Evolutionary conservation across 2,888 invertebrate species (phyloP).

Genomic region (Agrotis ipsilon): DNA sequence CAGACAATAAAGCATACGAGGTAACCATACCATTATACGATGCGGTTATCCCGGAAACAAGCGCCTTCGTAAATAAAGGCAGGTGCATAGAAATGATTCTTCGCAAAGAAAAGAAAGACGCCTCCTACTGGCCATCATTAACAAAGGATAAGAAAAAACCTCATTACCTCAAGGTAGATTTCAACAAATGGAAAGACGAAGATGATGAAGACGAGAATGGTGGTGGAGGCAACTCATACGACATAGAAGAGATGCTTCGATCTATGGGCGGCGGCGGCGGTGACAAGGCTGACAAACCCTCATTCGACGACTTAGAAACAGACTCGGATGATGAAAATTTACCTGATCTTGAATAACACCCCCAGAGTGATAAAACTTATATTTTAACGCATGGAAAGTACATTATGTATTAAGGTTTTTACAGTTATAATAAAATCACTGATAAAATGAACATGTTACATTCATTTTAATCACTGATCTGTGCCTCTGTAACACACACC

Average conservation of each 20-base stretch:
- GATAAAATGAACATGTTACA: constrained; percentile 68
- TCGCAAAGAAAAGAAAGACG: constrained; percentile 93
- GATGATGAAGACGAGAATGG: constrained; percentile 95
- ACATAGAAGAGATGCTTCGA: constrained; percentile 93
- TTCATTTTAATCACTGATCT: constrained; percentile 59
- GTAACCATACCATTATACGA: constrained; percentile 96
- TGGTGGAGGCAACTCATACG: constrained; percentile 73
- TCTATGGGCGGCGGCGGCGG: constrained; percentile 92
- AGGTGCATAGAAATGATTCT: constrained; percentile 95
- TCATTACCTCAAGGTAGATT: constrained; percentile 99
- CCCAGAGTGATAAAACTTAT: constrained; percentile 76
- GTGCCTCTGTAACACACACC: constrained; percentile 50
- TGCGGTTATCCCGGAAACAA: constrained; percentile 95
- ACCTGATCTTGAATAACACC: constrained; percentile 93
- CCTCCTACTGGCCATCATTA: constrained; percentile 97
- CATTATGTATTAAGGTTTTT: constrained; percentile 89
- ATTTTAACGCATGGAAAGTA: constrained; percentile 78
- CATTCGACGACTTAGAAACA: constrained; percentile 94
- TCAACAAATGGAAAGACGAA: constrained; percentile 99
- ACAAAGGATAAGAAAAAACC: constrained; percentile 97
- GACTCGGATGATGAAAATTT: constrained; percentile 96
- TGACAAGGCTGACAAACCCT: constrained; percentile 92
- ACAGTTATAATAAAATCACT: constrained; percentile 88
- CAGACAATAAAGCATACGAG: constrained; percentile 96
- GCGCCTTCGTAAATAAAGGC: constrained; percentile 93